Evolutionary conservation across 2,113 vertebrate species (phyloP).

Genomic region (Pipa parva): DNA sequence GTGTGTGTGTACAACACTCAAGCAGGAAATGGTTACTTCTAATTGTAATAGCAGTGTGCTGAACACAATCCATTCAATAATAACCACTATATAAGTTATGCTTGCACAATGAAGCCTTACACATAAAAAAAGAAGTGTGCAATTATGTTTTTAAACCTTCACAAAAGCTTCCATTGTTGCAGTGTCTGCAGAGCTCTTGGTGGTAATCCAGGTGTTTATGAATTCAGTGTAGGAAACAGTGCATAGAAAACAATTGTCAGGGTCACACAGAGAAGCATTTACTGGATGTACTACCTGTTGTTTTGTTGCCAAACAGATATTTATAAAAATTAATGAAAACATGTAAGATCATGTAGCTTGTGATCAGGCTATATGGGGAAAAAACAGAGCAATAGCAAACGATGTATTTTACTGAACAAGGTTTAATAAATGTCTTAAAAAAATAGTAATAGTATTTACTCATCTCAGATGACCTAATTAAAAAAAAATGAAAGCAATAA

Average conservation of each 20-base stretch:
- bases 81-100: background rate
- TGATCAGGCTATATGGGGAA: no score
- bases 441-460: no score
- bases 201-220: background rate
- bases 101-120: background rate
- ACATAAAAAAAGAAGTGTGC: background rate
- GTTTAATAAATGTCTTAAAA: no score
- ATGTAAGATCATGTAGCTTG: no score
- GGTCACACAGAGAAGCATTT: background rate
- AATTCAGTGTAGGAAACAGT: background rate
- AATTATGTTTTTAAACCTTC: background rate
- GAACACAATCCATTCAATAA: background rate
- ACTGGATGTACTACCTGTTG: background rate
- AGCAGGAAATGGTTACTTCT: no score
- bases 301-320: background rate
- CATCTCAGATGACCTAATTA: no score
- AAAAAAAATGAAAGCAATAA: no score
- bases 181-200: conserved; percentile 2
- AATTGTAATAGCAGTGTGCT: background rate
- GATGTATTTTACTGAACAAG: no score
- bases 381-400: background rate
- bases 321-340: background rate
- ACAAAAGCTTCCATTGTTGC: background rate
- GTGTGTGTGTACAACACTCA: no score
- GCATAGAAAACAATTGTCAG: background rate